These are phyloP conservation scores for Trachemys scripta DNA, from an alignment of 2,113 vertebrate genomes.

Conservation along the genomic window DNA sequence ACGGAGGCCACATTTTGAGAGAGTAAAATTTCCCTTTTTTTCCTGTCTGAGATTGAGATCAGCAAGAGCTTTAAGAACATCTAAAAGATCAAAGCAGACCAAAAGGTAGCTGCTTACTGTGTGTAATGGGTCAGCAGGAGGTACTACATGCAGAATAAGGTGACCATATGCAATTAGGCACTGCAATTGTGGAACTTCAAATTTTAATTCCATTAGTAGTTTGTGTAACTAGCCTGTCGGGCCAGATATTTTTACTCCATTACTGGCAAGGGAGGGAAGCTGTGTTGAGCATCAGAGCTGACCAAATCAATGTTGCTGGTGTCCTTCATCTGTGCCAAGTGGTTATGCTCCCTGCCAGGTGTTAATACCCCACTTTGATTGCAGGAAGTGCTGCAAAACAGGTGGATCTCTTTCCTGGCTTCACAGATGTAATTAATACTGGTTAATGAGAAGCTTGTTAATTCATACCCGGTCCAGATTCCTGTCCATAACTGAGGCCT, in stretches of 20 bases:
- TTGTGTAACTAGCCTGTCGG: neutral
- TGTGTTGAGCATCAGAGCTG: neutral
- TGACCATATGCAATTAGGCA: neutral
- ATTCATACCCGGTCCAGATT: conserved; percentile 90
- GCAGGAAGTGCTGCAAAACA: neutral
- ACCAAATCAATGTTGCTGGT: neutral
- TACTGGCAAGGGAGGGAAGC: neutral
- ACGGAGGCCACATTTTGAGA: neutral
- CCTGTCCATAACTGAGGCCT: conserved; percentile 92
- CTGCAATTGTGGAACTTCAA: neutral
- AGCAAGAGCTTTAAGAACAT: neutral
- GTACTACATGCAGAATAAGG: neutral
- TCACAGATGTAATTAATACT: neutral
- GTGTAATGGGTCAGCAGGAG: conserved; percentile 2
- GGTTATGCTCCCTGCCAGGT: neutral
- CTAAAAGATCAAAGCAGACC: conserved; percentile 54
- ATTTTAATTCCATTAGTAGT: neutral
- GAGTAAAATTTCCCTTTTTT: neutral
- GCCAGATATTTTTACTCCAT: neutral
- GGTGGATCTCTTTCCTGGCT: neutral
- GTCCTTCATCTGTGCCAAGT: neutral
- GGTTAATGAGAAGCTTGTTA: neutral
- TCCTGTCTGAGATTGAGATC: conserved; percentile 9
- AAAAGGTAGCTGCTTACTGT: neutral
- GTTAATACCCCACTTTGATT: neutral